Percentiles rank a stretch among this genome's conserved stretches.
Evolutionary conservation across 2,797 vertebrate species (phyloP).

Genomic region (Gymnothorax reevesii): DNA sequence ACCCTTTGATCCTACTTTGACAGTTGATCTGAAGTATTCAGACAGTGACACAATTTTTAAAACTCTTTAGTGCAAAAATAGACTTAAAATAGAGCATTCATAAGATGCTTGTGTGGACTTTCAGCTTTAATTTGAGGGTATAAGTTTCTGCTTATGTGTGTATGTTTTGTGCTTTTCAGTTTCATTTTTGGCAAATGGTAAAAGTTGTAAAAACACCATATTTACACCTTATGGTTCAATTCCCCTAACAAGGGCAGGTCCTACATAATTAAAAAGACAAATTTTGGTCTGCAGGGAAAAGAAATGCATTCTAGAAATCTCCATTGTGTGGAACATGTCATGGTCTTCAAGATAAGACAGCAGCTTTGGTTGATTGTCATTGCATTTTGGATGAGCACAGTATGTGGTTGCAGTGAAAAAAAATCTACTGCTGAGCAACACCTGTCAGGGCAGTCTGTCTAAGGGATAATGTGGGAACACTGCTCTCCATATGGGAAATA

Average conservation of each 20-base stretch:
- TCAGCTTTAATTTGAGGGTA: background rate
- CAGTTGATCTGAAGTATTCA: too few species aligned
- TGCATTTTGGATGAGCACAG: background rate
- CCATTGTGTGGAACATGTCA: background rate
- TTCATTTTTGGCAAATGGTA: background rate
- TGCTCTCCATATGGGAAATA: background rate
- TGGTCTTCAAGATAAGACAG: background rate
- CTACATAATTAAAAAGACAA: background rate
- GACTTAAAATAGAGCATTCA: too few species aligned
- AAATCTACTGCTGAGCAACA: slow-evolving; percentile 12
- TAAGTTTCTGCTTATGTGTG: background rate
- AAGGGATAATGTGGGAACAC: background rate
- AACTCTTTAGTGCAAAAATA: too few species aligned
- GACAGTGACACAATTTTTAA: too few species aligned
- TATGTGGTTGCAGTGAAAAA: background rate
- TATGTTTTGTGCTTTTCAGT: background rate
- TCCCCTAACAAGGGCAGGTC: background rate
- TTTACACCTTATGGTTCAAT: background rate
- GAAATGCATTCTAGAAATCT: background rate
- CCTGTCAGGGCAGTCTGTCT: slow-evolving; percentile 23
- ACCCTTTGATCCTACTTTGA: too few species aligned
- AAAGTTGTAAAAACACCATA: background rate
- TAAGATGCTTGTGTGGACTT: too few species aligned
- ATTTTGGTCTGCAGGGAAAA: background rate
- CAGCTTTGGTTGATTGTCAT: background rate